A percentile compares a stretch with the other conserved stretches of the same genome.
Evolutionary conservation across 2,113 vertebrate genomes (phyloP).

Genomic region (Cyprinodon brontotheroides): DNA sequence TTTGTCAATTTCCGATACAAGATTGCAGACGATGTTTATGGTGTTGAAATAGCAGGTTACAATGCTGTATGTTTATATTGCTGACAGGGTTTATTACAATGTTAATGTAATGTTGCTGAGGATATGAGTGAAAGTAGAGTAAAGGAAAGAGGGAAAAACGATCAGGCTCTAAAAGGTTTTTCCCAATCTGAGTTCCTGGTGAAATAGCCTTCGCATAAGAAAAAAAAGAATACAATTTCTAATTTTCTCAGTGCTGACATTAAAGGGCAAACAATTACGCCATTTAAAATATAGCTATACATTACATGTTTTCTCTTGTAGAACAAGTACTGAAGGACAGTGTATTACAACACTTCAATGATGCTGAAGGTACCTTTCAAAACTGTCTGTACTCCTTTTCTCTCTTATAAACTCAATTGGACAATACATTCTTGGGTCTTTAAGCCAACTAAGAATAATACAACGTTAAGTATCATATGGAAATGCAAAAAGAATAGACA

Average conservation of each 20-base stretch:
- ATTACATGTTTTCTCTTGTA: not conserved
- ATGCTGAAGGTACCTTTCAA: not conserved
- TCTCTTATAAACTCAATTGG: too few relatives aligned
- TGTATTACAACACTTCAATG: not conserved
- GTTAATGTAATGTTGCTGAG: not conserved
- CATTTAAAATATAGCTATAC: not conserved
- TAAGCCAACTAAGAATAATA: too few relatives aligned
- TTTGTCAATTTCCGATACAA: constrained; percentile 6
- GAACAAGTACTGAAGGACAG: not conserved
- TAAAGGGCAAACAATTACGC: not conserved
- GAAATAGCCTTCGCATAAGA: not conserved
- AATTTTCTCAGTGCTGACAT: not conserved
- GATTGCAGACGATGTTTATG: not conserved
- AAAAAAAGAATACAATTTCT: not conserved
- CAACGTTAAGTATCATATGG: too few relatives aligned
- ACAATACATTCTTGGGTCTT: too few relatives aligned
- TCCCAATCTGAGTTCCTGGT: not conserved
- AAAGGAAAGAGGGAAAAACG: not conserved
- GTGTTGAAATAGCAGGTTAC: not conserved
- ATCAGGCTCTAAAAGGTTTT: not conserved
- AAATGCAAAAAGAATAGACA: too few relatives aligned
- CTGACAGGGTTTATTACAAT: not conserved
- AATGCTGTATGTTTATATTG: not conserved
- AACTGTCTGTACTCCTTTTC: too few relatives aligned
- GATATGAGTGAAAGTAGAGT: not conserved